These are phyloP conservation scores for Morpho achilles DNA, from an alignment of 2,888 invertebrate genomes.

Conservation along the genomic window DNA sequence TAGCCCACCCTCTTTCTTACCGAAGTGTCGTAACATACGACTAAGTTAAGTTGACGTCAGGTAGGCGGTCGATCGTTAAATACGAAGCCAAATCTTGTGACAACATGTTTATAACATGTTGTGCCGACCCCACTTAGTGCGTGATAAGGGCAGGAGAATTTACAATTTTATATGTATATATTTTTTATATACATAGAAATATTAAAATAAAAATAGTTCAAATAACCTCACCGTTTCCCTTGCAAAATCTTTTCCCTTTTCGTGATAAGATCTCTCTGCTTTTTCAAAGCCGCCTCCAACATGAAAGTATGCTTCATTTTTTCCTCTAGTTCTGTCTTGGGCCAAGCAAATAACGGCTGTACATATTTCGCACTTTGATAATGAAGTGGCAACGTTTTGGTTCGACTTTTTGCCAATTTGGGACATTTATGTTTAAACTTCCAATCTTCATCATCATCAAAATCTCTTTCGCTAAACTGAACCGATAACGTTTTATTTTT, in stretches of 20 bases:
- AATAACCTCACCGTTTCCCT: conserved; percentile 74
- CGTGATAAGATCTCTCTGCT: conserved; percentile 74
- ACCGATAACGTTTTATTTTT: conserved; percentile 43
- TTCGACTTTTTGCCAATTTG: conserved; percentile 57
- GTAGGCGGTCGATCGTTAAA: too few species aligned
- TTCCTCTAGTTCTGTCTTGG: conserved; percentile 41
- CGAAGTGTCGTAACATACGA: too few species aligned
- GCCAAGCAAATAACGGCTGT: conserved; percentile 38
- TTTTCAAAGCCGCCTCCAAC: conserved; percentile 73
- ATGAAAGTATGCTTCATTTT: conserved; percentile 61
- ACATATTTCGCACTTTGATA: conserved; percentile 67
- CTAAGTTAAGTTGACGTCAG: too few species aligned
- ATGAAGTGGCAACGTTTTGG: conserved; percentile 55
- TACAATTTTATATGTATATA: too few species aligned
- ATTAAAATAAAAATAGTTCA: too few species aligned
- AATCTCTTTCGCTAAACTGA: conserved; percentile 54
- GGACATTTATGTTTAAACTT: conserved; percentile 55
- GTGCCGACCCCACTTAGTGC: too few species aligned
- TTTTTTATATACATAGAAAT: too few species aligned
- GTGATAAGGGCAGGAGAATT: too few species aligned
- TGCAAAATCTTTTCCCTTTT: conserved; percentile 79
- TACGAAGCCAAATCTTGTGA: too few species aligned
- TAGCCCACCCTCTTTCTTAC: too few species aligned
- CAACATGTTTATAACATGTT: too few species aligned
- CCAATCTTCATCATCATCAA: conserved; percentile 39